Base-by-base conservation (phyloP, 2,888 invertebrate genomes). In the Drosophila quinaria region DNA sequence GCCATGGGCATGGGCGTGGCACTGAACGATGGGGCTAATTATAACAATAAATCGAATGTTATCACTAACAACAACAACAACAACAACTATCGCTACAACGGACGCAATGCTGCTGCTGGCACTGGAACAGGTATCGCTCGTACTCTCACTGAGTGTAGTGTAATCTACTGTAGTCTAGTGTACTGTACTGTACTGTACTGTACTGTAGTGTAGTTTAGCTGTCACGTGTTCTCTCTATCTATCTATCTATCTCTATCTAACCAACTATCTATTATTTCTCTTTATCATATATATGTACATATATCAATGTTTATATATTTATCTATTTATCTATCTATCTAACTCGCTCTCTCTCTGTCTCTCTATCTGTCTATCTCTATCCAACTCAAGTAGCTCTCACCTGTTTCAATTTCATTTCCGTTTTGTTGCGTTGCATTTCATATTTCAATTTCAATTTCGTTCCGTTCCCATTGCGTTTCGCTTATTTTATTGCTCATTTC, bases 1-100 rank as follows among this genome's bases (percentile, higher is more conserved):
- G 54, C 46, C 31, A 37, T 69, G 17, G 65, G 74, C 41, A 11
- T 52, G 35, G 62, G 56, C 46, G 41, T 67, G 54, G 75, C 69
- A 47, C 46, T 82, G 70, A 74, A 70, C 59, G 44, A 72, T 49
- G 70, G 72, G 61, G 61, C 63, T 61, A 47, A 65, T 59, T 81
- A 87, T 54, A 78, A 78, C 56, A 91, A 90, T 73, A 91, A 91
- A 81, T 90, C 92, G 77, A 93, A 92, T 78, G 90, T 90, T 76
- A 87, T 22, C 22, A 22, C 22, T 22, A 22, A 22, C 22, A 22
- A 22, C 22, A 22, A 22, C 22, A 22, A 92, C 79, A 92, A 91
- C 86, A 93, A 92, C 86, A 92, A 92, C 89, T 93, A 93, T 84
- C 92, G 93, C 81, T 93, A 91, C 90, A 91, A 91, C 86, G 90